phyloP scores from a whole-genome alignment of 2,797 vertebrate genomes.

The Adelosebastes latens region DNA sequence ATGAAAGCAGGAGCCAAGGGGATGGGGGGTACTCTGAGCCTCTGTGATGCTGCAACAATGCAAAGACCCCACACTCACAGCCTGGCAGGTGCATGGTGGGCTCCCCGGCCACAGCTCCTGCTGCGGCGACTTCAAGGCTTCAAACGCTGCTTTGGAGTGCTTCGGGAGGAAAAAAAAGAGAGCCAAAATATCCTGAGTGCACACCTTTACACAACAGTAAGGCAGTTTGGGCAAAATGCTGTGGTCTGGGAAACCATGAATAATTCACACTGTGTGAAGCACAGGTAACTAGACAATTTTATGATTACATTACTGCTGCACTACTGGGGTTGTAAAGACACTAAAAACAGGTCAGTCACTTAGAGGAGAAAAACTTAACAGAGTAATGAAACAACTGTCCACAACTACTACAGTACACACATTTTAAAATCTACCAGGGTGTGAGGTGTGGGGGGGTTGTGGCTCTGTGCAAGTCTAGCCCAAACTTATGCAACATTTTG shows the following conservation, averaged over 20 bases:
- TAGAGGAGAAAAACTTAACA: neutral
- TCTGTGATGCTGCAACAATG: slow-evolving; percentile 59
- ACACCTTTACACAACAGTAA: slow-evolving; percentile 15
- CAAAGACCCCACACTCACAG: slow-evolving; percentile 46
- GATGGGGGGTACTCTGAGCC: slow-evolving; percentile 39
- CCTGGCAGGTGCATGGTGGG: slow-evolving; percentile 29
- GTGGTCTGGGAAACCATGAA: slow-evolving; percentile 23
- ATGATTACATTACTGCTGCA: slow-evolving; percentile 2
- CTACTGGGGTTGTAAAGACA: neutral
- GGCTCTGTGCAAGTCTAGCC: too few relatives aligned
- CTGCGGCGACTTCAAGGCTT: slow-evolving; percentile 55
- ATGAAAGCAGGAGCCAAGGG: slow-evolving; percentile 61
- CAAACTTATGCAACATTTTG: too few relatives aligned
- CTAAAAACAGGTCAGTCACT: neutral
- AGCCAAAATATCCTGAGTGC: slow-evolving; percentile 17
- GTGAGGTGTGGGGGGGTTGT: neutral
- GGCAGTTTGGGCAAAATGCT: slow-evolving; percentile 25
- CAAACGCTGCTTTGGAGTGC: slow-evolving; percentile 48
- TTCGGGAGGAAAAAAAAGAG: neutral
- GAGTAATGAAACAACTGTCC: neutral
- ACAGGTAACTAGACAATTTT: slow-evolving; percentile 6
- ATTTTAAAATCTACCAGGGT: neutral
- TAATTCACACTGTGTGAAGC: slow-evolving; percentile 20
- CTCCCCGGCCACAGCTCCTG: slow-evolving; percentile 30
- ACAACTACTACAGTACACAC: neutral